Evolutionary conservation across 2,113 vertebrate genomes (phyloP).

Genomic region (Neodon shergylaensis): DNA sequence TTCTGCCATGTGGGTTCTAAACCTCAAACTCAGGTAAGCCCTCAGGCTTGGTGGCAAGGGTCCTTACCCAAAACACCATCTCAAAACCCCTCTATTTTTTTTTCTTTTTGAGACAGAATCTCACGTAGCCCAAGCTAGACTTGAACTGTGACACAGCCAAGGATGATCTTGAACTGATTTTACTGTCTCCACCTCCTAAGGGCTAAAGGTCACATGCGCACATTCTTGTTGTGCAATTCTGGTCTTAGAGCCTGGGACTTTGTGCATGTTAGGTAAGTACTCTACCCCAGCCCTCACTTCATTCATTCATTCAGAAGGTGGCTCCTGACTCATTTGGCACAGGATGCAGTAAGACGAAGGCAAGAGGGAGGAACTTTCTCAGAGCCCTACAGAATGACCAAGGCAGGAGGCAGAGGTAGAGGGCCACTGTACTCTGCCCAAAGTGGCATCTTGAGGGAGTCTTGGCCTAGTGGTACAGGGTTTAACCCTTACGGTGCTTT

Average conservation of each 20-base stretch:
- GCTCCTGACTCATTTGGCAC: neutral
- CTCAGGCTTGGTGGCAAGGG: neutral
- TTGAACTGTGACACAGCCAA: neutral
- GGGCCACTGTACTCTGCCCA: too few relatives aligned
- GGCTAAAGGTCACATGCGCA: too few relatives aligned
- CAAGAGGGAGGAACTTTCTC: neutral
- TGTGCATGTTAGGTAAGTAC: neutral
- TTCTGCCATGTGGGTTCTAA: neutral
- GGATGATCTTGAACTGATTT: neutral
- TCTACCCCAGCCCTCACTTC: neutral
- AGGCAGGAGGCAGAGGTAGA: neutral
- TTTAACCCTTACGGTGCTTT: neutral
- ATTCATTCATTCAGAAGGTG: neutral
- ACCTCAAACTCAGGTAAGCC: neutral
- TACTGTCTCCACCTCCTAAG: neutral
- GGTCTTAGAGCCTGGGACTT: neutral
- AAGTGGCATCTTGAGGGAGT: fast-evolving
- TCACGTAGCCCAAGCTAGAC: neutral
- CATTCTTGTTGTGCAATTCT: neutral
- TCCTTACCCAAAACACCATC: neutral
- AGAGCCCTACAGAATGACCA: neutral
- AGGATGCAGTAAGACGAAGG: too few relatives aligned
- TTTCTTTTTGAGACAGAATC: neutral
- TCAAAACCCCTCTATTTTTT: neutral
- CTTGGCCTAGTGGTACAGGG: neutral